Percentiles rank a stretch among this genome's conserved stretches.
These are phyloP conservation scores for Kryphioiulus occultus DNA, from an alignment of 2,888 invertebrate species.

Conservation along the genomic window DNA sequence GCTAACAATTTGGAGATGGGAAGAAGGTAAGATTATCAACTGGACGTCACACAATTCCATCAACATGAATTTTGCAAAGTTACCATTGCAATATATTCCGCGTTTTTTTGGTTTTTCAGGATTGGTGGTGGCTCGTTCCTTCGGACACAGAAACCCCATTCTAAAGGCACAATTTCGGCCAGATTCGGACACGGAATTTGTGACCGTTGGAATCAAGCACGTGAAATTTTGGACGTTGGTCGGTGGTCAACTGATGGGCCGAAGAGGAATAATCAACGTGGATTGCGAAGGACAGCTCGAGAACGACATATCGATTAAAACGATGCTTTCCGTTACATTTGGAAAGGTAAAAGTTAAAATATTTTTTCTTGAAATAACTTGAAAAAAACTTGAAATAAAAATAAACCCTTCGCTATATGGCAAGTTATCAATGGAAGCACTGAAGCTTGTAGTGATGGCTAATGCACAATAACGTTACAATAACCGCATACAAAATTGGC, in stretches of 20 bases:
- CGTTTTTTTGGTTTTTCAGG: not conserved
- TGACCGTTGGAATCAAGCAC: conserved; percentile 64
- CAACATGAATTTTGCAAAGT: no score
- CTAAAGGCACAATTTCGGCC: conserved; percentile 57
- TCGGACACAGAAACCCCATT: conserved; percentile 33
- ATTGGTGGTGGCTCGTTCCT: not conserved
- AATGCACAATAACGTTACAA: no score
- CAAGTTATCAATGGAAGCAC: no score
- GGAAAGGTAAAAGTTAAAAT: conserved; percentile 50
- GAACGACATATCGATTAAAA: conserved; percentile 43
- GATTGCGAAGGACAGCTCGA: conserved; percentile 29
- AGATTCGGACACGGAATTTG: conserved; percentile 60
- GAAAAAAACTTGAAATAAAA: no score
- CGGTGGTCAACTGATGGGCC: conserved; percentile 57
- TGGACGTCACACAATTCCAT: not conserved
- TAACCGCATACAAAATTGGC: no score
- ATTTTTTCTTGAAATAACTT: no score
- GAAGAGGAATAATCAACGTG: conserved; percentile 43
- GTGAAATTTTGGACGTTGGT: conserved; percentile 65
- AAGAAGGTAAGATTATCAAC: conserved; percentile 60
- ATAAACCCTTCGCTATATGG: no score
- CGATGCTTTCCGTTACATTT: conserved; percentile 53
- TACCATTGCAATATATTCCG: no score
- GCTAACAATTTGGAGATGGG: conserved; percentile 65
- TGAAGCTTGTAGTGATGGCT: no score